Evolutionary conservation across 2,113 vertebrate genomes (phyloP).

Genomic region (Microtus pennsylvanicus): DNA sequence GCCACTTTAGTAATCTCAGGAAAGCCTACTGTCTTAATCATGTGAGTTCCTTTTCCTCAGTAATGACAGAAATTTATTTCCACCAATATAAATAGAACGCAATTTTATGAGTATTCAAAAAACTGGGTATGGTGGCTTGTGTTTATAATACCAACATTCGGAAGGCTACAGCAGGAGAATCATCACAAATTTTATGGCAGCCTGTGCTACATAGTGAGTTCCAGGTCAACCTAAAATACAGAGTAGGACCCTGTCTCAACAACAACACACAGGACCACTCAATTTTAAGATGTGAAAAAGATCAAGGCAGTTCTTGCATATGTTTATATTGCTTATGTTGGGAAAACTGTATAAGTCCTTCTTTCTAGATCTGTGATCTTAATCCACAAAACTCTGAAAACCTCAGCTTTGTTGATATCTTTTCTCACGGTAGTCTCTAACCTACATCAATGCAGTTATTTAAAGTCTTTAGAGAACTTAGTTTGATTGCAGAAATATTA

Average conservation of each 20-base stretch:
- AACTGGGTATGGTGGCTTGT: background rate
- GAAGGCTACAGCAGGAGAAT: background rate
- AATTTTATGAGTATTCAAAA: slow-evolving; percentile 17
- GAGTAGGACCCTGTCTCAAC: background rate
- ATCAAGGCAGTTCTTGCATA: slow-evolving; percentile 24
- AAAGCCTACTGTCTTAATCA: slow-evolving; percentile 53
- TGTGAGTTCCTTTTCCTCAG: slow-evolving; percentile 28
- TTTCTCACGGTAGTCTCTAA: slow-evolving; percentile 55
- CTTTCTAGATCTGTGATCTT: slow-evolving; percentile 34
- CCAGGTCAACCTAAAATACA: background rate
- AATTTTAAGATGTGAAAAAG: slow-evolving; percentile 44
- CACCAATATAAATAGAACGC: slow-evolving; percentile 1
- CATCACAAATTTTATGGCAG: background rate
- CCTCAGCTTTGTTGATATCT: background rate
- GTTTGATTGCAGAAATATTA: slow-evolving; percentile 55
- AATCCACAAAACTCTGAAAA: slow-evolving; percentile 32
- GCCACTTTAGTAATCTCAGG: slow-evolving; percentile 32
- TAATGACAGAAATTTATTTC: slow-evolving; percentile 40
- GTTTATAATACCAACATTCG: background rate
- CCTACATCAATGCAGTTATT: slow-evolving; percentile 40
- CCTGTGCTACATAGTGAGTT: background rate
- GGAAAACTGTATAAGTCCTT: slow-evolving; percentile 12
- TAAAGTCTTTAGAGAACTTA: slow-evolving; percentile 36
- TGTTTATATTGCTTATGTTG: background rate
- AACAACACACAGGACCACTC: background rate